Evolutionary conservation across 2,797 vertebrate species (phyloP), one percentile per base, ranked within the genome.

Genomic region (Danio aesculapii): DNA sequence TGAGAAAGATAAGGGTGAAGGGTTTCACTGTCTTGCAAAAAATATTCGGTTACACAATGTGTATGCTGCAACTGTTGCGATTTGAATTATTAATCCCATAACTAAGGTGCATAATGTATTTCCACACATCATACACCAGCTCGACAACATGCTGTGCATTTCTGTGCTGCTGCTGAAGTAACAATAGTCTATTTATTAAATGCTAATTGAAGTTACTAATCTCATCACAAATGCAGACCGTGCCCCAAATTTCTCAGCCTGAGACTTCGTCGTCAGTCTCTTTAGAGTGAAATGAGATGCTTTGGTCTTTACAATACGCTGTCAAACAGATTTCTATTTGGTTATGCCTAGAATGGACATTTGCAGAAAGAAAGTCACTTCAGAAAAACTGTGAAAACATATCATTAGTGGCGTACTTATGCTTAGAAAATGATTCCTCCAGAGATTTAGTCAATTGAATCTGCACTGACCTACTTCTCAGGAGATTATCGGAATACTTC

Each of bases 131-230:
- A 41, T 47, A 49, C 41, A 64, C 12, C 39, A 61, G 47, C 47
- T 43, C 47, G 41, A 43, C 13, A 55, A 53, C 30, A n/a, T 39
- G 46, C 59, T 11, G 49, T 72, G 39, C 8, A 49, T 74, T 74
- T 74, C 62, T 14, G n/a, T 57, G 52, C 50, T 73, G 68, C 67
- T 53, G 55, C 66, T 53, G 30, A 62, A 68, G 75, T 21, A 77
- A 82, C 74, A 77, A 76, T 41, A 70, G 57, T 61, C 64, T 73
- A 76, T 81, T 70, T 81, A 76, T 69, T 81, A 63, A 75, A 81
- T 82, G 72, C 73, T 71, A 82, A 75, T 77, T 62, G 50, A 77
- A 77, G 64, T 71, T 77, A 82, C 64, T 76, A 82, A 82, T 82
- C 81, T 74, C 79, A 74, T 81, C 70, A 74, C 79, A 57, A 81